A percentile compares a stretch with the other conserved stretches of the same genome.
Evolutionary conservation across 2,113 vertebrate species (phyloP).

Genomic region (Narcine bancroftii): DNA sequence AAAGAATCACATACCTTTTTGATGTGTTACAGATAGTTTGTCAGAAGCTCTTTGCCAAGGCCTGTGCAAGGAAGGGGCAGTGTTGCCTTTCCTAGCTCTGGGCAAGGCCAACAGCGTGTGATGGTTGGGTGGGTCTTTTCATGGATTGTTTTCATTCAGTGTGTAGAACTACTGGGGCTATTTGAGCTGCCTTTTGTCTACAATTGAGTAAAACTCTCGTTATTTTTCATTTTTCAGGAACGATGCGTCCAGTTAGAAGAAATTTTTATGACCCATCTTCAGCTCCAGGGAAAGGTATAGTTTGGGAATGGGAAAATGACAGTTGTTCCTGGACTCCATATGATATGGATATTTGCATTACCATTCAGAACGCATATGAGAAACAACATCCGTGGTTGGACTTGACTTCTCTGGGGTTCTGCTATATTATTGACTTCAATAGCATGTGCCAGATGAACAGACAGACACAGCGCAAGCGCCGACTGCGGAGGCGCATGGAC

Average conservation of each 20-base stretch:
- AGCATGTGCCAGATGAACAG: slow-evolving; percentile 95
- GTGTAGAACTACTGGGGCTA: neutral
- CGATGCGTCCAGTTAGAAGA: slow-evolving; percentile 84
- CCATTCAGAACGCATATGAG: slow-evolving; percentile 95
- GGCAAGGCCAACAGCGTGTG: neutral
- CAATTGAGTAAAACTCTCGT: neutral
- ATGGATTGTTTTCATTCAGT: neutral
- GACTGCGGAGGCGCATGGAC: slow-evolving; percentile 87
- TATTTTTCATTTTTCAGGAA: slow-evolving; percentile 57
- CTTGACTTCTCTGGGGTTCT: slow-evolving; percentile 89
- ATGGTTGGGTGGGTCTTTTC: neutral
- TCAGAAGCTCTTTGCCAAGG: neutral
- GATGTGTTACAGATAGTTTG: neutral
- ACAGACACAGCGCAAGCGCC: slow-evolving; percentile 80
- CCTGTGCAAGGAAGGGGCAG: too few relatives aligned
- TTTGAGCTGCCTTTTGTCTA: neutral
- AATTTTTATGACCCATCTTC: slow-evolving; percentile 94
- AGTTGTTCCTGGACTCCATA: slow-evolving; percentile 85
- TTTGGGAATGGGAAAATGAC: slow-evolving; percentile 97
- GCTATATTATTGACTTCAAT: slow-evolving; percentile 92
- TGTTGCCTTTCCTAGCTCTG: neutral
- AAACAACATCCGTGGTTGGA: slow-evolving; percentile 97
- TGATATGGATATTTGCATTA: slow-evolving; percentile 94
- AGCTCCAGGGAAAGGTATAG: slow-evolving; percentile 85
- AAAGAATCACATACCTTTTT: neutral